Conservation (phyloP, 2,113 vertebrate species). For the Aramus guarauna region DNA sequence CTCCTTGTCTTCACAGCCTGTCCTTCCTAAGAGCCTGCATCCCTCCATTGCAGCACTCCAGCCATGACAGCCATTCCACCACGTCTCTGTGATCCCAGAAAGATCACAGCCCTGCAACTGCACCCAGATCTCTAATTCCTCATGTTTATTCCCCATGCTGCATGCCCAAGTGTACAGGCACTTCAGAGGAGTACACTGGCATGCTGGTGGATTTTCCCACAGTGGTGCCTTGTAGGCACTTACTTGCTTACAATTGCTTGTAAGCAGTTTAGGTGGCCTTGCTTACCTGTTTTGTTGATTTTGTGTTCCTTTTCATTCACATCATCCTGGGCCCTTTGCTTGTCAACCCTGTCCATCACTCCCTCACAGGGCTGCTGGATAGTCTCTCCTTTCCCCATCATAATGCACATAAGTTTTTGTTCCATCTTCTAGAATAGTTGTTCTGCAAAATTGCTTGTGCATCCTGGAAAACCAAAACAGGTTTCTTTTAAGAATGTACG, state of each 20-base stretch:
- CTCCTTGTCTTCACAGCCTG: neutral
- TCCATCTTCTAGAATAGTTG: neutral
- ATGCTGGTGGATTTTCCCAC: neutral
- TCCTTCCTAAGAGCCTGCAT: neutral
- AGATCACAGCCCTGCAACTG: neutral
- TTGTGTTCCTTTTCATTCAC: neutral
- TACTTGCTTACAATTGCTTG: neutral
- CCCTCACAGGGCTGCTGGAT: neutral
- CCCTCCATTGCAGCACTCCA: neutral
- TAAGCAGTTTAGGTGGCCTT: neutral
- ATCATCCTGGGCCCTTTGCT: neutral
- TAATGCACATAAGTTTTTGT: neutral
- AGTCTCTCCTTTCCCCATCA: neutral
- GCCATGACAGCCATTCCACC: neutral
- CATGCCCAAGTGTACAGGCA: neutral
- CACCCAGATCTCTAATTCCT: neutral
- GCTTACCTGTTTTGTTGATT: neutral
- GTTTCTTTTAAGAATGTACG: neutral
- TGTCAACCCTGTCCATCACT: neutral
- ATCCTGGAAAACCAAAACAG: neutral
- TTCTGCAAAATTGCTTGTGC: neutral
- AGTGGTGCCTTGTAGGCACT: neutral
- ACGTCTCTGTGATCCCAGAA: neutral
- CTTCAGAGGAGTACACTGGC: neutral
- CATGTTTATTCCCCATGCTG: neutral